These are phyloP conservation scores for Actenoides hombroni DNA, from an alignment of 2,113 vertebrate species.

Conservation along the genomic window DNA sequence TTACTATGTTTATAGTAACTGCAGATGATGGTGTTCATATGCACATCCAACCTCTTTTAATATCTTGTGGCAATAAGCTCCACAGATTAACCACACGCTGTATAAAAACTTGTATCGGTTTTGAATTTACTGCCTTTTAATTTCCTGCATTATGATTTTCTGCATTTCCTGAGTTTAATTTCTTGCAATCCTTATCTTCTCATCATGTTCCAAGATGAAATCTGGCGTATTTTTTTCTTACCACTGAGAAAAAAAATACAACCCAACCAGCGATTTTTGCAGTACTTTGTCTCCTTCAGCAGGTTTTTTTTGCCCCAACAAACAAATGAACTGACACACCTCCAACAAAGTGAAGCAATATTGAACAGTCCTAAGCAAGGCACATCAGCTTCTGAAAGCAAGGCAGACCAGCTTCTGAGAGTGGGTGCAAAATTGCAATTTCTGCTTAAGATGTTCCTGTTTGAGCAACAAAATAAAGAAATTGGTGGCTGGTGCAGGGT, in stretches of 20 bases:
- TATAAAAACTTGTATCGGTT: background rate
- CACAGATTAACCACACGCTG: slow-evolving; percentile 7
- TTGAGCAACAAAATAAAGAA: background rate
- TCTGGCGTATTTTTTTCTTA: background rate
- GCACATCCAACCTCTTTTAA: background rate
- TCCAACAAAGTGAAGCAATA: background rate
- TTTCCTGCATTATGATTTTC: slow-evolving; percentile 48
- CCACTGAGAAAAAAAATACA: background rate
- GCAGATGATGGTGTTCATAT: background rate
- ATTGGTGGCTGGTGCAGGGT: accelerated
- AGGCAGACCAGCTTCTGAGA: background rate
- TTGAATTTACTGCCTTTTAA: slow-evolving; percentile 40
- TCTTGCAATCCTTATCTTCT: background rate
- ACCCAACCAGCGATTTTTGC: background rate
- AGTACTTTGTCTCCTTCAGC: background rate
- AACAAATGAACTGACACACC: background rate
- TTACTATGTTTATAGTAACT: background rate
- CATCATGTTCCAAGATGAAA: background rate
- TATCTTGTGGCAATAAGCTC: slow-evolving; percentile 5
- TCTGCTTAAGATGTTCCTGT: background rate
- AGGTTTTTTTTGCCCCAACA: background rate
- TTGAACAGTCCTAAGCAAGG: background rate
- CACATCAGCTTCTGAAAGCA: background rate
- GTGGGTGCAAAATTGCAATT: background rate
- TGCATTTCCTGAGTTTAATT: slow-evolving; percentile 29